Evolutionary conservation across 2,888 invertebrate genomes (phyloP).

Genomic region (Ophion obscuratus): DNA sequence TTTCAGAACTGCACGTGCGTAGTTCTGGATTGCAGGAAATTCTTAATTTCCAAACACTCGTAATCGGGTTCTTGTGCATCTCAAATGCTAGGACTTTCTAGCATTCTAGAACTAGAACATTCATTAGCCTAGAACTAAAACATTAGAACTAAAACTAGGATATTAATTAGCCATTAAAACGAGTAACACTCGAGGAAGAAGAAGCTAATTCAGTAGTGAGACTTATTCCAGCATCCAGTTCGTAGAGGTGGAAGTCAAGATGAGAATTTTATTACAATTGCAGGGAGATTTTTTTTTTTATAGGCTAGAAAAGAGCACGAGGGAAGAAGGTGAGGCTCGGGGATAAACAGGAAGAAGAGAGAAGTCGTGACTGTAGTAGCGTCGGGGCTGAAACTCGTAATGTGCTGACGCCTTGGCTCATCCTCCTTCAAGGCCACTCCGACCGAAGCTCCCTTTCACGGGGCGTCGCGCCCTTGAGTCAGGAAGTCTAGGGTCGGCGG

Average conservation of each 20-base stretch:
- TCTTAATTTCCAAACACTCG: too few species aligned
- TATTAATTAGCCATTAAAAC: neutral
- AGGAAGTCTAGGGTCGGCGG: slow-evolving; percentile 62
- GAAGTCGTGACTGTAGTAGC: slow-evolving; percentile 55
- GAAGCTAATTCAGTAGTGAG: neutral
- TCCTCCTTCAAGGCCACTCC: slow-evolving; percentile 61
- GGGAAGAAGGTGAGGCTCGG: slow-evolving; percentile 14
- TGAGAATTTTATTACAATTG: slow-evolving; percentile 3
- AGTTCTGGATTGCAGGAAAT: too few species aligned
- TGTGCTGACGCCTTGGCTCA: slow-evolving; percentile 63
- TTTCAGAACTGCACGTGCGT: too few species aligned
- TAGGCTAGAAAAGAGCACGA: slow-evolving; percentile 16
- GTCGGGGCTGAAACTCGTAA: slow-evolving; percentile 53
- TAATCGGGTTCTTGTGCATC: too few species aligned
- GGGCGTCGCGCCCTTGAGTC: slow-evolving; percentile 61
- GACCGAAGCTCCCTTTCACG: slow-evolving; percentile 52
- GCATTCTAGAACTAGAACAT: too few species aligned
- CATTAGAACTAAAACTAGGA: neutral
- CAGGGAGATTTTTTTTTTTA: neutral
- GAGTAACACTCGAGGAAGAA: neutral
- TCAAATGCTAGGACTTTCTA: too few species aligned
- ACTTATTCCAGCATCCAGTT: neutral
- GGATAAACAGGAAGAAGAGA: slow-evolving; percentile 54
- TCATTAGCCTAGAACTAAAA: too few species aligned
- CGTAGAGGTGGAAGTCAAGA: neutral